A percentile compares a stretch with the other conserved stretches of the same genome.
Conservation (phyloP, 1,140 invertebrate species). For the Colletes latitarsis region DNA sequence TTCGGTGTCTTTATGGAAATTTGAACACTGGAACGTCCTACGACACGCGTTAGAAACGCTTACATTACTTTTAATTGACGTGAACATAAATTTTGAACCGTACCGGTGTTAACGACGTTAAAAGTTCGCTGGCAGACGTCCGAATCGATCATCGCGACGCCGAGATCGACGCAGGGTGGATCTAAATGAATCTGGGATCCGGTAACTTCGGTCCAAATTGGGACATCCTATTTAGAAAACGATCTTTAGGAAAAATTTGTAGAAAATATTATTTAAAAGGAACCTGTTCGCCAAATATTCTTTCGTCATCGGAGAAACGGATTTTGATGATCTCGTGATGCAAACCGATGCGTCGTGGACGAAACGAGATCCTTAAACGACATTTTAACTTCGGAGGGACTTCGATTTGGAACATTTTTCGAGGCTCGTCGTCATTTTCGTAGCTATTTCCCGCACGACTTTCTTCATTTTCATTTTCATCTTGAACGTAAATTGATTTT, state of each 20-base stretch:
- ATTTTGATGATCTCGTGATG: constrained; percentile 28
- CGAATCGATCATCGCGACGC: constrained; percentile 19
- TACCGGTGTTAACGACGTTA: constrained; percentile 17
- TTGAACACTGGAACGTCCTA: not conserved
- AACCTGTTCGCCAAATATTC: constrained; percentile 4
- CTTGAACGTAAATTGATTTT: not conserved
- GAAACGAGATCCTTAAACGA: constrained; percentile 8
- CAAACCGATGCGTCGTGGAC: constrained; percentile 8
- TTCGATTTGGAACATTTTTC: constrained; percentile 17
- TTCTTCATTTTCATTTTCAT: not conserved
- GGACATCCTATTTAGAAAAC: constrained; percentile 1
- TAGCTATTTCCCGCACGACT: not conserved
- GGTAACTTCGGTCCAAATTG: constrained; percentile 17
- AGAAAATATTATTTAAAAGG: not conserved
- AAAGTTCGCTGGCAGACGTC: constrained; percentile 35
- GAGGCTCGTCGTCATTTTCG: not conserved
- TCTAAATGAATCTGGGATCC: constrained; percentile 10
- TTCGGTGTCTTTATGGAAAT: constrained; percentile 21
- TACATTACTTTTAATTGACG: not conserved
- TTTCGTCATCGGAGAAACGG: not conserved
- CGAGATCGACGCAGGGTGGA: constrained; percentile 29
- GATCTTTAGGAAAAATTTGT: not conserved
- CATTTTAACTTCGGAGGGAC: constrained; percentile 20
- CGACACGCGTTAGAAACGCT: not conserved
- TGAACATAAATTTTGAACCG: not conserved